Base-by-base conservation (phyloP, 2,888 invertebrate species). In the Phaonia tiefii region DNA sequence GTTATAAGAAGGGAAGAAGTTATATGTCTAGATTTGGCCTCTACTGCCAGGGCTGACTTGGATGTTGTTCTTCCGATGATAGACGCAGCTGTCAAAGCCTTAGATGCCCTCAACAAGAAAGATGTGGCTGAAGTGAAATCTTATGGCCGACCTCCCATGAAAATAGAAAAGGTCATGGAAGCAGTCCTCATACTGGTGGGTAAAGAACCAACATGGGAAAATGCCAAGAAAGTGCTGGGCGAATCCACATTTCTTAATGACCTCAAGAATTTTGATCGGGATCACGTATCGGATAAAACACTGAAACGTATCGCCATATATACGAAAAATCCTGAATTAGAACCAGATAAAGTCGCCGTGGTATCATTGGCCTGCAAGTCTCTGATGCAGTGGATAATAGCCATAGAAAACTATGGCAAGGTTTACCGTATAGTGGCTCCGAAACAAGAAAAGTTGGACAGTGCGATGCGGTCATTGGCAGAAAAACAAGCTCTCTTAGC, bases 101-200 rank as follows among this genome's bases (percentile, higher is more conserved):
- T 97, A 66, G 95, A 96, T 86, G 93, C 96, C 0, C 89, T 97
- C 17, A 96, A 96, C 88, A 97, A 96, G 90, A 96, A 96, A 87
- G 96, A 97, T 87, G 94, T 98, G 74, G 94, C 96, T 49, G 97
- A 98, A 92, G 96, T 98, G 78, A 97, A 96, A 89, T 97, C 97
- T 0, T 98, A 97, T 89, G 95, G 95, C 0, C 94, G 95, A 79
- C 98, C 98, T 0, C 97, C 97, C 1, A 92, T 93, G 75, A 95
- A 96, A 89, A 97, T 98, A 0, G 96, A 97, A 90, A 96, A 96
- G 93, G 96, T 96, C 0, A 93, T 97, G 94, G 97, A 97, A 90
- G 96, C 97, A 13, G 96, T 97, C 0, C 95, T 97, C 92, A 96
- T 97, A 86, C 90, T 98, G 22, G 92, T 93, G 31, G 93, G 93